These are phyloP conservation scores for Ivindomyrus marchei DNA, from an alignment of 2,113 vertebrate genomes.

Conservation along the genomic window DNA sequence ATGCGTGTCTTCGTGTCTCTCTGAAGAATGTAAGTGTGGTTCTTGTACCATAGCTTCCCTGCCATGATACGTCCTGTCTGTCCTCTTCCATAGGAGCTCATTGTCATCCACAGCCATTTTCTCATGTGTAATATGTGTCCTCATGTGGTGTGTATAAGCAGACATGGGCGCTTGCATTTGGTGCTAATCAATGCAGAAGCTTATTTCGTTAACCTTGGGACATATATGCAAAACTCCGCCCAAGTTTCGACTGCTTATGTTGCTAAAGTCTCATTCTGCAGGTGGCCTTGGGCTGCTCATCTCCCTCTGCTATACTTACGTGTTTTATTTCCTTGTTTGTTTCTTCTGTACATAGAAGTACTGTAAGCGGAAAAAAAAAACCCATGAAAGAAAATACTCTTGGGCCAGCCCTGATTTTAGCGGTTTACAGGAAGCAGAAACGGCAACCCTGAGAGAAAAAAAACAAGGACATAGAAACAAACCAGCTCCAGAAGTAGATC, in stretches of 20 bases:
- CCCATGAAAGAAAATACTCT: background rate
- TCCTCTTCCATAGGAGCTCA: background rate
- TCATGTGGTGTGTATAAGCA: background rate
- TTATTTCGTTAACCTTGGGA: background rate
- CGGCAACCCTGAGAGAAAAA: background rate
- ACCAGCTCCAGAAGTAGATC: constrained; percentile 34
- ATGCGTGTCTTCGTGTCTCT: background rate
- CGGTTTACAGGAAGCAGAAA: constrained; percentile 49
- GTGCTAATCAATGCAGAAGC: background rate
- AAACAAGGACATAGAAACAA: constrained; percentile 29
- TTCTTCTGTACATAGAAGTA: background rate
- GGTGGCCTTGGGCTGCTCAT: background rate
- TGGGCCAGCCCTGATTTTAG: constrained; percentile 39
- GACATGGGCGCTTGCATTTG: background rate
- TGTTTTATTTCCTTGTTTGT: background rate
- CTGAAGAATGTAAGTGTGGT: background rate
- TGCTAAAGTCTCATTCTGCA: background rate
- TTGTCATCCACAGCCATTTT: background rate
- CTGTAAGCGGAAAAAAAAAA: too few relatives aligned
- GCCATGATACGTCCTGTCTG: background rate
- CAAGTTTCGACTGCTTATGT: background rate
- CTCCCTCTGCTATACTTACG: background rate
- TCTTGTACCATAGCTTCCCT: background rate
- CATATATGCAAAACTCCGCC: background rate
- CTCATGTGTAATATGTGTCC: background rate